Evolutionary conservation across 2,888 invertebrate genomes (phyloP).

Genomic region (Dysmachus trigonus): DNA sequence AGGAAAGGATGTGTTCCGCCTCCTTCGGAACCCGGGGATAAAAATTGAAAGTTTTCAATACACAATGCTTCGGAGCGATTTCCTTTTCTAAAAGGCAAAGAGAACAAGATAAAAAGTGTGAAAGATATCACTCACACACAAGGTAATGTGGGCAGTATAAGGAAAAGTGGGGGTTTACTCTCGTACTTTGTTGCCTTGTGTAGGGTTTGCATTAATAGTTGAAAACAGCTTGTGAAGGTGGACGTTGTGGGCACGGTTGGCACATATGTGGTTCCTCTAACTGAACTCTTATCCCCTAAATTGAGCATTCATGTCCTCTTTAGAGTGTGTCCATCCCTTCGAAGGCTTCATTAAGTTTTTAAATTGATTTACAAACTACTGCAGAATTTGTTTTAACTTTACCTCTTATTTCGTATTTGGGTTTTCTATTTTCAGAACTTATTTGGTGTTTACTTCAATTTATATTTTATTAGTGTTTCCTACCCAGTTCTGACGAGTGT

Average conservation of each 20-base stretch:
- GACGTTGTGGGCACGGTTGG: slow-evolving; percentile 34
- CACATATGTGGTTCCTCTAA: slow-evolving; percentile 11
- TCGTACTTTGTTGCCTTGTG: neutral
- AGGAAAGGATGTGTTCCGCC: slow-evolving; percentile 16
- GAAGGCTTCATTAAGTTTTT: neutral
- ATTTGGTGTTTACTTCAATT: neutral
- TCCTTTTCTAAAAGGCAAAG: slow-evolving; percentile 4
- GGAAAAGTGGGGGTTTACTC: neutral
- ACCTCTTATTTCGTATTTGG: neutral
- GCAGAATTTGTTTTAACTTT: neutral
- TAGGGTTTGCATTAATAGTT: neutral
- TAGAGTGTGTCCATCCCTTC: neutral
- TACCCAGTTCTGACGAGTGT: neutral
- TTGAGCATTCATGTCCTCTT: slow-evolving; percentile 2
- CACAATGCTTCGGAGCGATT: slow-evolving; percentile 19
- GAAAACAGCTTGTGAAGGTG: neutral
- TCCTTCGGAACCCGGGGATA: neutral
- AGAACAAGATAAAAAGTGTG: slow-evolving; percentile 26
- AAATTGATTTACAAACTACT: neutral
- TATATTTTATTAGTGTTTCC: neutral
- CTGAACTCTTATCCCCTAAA: slow-evolving; percentile 31
- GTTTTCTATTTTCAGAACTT: neutral
- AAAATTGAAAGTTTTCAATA: slow-evolving; percentile 36
- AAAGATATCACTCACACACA: slow-evolving; percentile 35
- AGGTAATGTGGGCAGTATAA: neutral